Percentiles rank a stretch among this genome's conserved stretches.
Evolutionary conservation across 1,140 invertebrate species (phyloP).

Genomic region (Eulimnadia texana): DNA sequence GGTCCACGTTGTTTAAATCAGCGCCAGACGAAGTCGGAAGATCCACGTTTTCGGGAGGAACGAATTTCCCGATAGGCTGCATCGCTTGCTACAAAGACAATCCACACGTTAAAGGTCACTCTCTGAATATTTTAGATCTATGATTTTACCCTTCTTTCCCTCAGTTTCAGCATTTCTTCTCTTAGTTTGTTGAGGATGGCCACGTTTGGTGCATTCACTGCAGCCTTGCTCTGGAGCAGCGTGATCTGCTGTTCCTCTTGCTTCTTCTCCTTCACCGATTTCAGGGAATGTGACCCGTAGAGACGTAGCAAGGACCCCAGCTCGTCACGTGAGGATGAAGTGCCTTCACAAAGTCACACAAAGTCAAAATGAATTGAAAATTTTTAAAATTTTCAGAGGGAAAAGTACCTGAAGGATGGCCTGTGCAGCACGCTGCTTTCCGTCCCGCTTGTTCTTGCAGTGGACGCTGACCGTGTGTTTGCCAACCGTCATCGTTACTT

Average conservation of each 20-base stretch:
- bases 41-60: slow-evolving; percentile 44
- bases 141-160: slow-evolving; percentile 29
- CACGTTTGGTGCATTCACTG: slow-evolving; percentile 80
- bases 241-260: slow-evolving; percentile 88
- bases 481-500: slow-evolving; percentile 87
- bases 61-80: slow-evolving; percentile 55
- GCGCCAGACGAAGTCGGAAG: slow-evolving; percentile 50
- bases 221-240: slow-evolving; percentile 72
- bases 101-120: not conserved
- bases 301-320: slow-evolving; percentile 89
- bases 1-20: slow-evolving; percentile 55
- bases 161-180: slow-evolving; percentile 71
- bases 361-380: not conserved
- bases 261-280: slow-evolving; percentile 87
- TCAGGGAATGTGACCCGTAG: slow-evolving; percentile 84
- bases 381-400: too few relatives aligned
- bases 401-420: slow-evolving; percentile 64
- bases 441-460: slow-evolving; percentile 91
- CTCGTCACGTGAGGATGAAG: slow-evolving; percentile 82
- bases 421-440: slow-evolving; percentile 92
- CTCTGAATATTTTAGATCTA: too few relatives aligned
- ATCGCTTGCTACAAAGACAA: slow-evolving; percentile 32
- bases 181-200: slow-evolving; percentile 82
- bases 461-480: slow-evolving; percentile 74
- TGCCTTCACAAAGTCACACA: slow-evolving; percentile 30